Evolutionary conservation across 1,140 invertebrate species (phyloP).

Genomic region (Psilanteris sp.): DNA sequence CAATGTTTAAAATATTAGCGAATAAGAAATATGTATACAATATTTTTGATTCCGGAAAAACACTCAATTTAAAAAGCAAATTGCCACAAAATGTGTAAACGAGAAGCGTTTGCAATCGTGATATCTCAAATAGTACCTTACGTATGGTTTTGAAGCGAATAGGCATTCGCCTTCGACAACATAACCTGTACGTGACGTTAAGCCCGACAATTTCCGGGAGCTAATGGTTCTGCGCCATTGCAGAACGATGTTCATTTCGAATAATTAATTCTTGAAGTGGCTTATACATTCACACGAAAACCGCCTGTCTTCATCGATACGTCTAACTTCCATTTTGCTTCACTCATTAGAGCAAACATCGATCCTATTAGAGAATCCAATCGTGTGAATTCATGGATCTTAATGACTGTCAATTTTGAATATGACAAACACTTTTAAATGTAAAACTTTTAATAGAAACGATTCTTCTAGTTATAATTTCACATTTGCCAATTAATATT

Average conservation of each 20-base stretch:
- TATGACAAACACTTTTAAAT: too few species aligned
- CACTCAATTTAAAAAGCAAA: background rate
- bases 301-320: conserved; percentile 37
- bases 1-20: too few species aligned
- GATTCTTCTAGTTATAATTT: too few species aligned
- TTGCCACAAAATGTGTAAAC: background rate
- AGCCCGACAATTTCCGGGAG: conserved; percentile 77
- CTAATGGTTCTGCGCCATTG: conserved; percentile 74
- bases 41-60: too few species aligned
- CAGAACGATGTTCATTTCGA: conserved; percentile 72
- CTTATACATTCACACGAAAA: conserved; percentile 46
- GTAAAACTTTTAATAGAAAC: too few species aligned
- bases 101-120: conserved; percentile 8
- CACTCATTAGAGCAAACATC: conserved; percentile 15
- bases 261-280: conserved; percentile 75
- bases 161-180: conserved; percentile 19
- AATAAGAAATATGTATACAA: too few species aligned
- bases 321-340: conserved; percentile 17
- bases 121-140: conserved; percentile 21
- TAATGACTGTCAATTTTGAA: conserved; percentile 29
- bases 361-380: conserved; percentile 30
- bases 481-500: too few species aligned
- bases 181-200: conserved; percentile 66
- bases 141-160: conserved; percentile 31
- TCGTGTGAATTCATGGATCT: conserved; percentile 7